phyloP scores from a whole-genome alignment of 2,797 vertebrate species.

The Urosaurus nigricauda region DNA sequence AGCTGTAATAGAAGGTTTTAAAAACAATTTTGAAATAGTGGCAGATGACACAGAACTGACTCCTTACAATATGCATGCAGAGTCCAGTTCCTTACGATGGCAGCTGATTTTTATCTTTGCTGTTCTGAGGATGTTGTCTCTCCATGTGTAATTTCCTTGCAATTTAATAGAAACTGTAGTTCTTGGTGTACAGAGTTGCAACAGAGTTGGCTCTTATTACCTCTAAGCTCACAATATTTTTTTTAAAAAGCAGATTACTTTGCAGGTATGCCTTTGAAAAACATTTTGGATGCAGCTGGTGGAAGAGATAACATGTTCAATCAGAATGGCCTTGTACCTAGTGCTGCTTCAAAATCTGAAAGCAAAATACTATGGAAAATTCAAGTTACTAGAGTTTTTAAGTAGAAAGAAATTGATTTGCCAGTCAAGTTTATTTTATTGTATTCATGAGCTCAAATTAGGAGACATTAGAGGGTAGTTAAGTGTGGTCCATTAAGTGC shows the following conservation, averaged over 20 bases:
- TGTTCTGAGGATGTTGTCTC: constrained; percentile 11
- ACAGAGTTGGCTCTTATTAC: too few species aligned
- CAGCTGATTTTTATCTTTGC: background rate
- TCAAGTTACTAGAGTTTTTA: background rate
- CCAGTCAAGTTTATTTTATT: background rate
- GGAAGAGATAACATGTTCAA: background rate
- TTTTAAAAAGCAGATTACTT: background rate
- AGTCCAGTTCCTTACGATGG: constrained; percentile 14
- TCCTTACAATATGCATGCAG: constrained; percentile 1
- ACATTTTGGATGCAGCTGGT: background rate
- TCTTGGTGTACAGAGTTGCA: background rate
- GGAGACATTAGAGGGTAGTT: background rate
- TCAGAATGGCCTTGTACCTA: background rate
- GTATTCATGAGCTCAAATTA: background rate
- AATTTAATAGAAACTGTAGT: constrained; percentile 3
- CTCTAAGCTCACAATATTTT: background rate
- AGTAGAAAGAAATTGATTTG: background rate
- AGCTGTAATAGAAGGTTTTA: background rate
- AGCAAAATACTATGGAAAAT: background rate
- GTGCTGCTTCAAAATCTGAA: too few species aligned
- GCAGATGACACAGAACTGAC: constrained; percentile 1
- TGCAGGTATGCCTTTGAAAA: background rate
- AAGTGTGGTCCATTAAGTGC: too few species aligned
- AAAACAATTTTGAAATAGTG: constrained; percentile 18
- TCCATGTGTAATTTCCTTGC: background rate